phyloP scores from a whole-genome alignment of 2,113 vertebrate species.

The Larimichthys crocea region DNA sequence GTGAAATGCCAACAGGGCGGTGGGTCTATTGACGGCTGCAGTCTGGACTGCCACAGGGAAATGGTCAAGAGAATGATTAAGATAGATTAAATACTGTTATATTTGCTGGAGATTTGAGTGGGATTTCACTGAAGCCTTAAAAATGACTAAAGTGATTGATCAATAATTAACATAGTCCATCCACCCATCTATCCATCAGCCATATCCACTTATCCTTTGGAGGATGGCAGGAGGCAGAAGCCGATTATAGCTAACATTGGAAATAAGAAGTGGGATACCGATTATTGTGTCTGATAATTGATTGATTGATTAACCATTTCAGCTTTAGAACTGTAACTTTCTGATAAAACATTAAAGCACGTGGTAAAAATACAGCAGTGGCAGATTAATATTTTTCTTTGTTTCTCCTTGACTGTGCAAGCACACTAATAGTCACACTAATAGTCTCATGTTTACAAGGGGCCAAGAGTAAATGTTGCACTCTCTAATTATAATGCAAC shows the following conservation, averaged over 20 bases:
- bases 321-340: background rate
- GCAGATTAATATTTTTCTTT: background rate
- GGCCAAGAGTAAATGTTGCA: background rate
- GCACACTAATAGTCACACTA: background rate
- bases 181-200: background rate
- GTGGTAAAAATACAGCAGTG: background rate
- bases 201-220: no score
- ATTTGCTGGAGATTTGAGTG: conserved; percentile 46
- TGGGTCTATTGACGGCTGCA: conserved; percentile 57
- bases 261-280: no score
- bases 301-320: background rate
- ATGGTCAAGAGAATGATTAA: conserved; percentile 43
- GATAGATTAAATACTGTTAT: conserved; percentile 30
- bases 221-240: no score
- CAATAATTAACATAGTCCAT: background rate
- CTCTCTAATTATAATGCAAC: no score
- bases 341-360: background rate
- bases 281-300: background rate
- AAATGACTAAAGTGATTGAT: background rate
- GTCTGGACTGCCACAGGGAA: conserved; percentile 24
- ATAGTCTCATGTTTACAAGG: background rate
- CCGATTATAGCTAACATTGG: no score
- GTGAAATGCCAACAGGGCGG: conserved; percentile 33
- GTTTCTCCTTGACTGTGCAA: background rate
- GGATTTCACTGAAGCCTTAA: conserved; percentile 26